Base-by-base conservation (phyloP, 2,888 invertebrate species). In the Lypha dubia region DNA sequence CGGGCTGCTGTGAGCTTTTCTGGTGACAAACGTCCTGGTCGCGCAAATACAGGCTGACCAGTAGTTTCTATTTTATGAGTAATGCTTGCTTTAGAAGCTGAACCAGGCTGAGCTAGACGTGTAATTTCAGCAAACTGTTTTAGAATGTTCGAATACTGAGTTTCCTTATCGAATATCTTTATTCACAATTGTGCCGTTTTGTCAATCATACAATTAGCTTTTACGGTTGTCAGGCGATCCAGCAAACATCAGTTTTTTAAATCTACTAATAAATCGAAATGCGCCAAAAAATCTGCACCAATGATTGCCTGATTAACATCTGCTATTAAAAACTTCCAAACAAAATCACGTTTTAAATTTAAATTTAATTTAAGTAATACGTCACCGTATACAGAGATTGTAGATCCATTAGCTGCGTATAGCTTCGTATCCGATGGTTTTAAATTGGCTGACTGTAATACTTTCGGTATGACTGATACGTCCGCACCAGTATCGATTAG, bases 1-100 rank as follows among this genome's bases (percentile, higher is more conserved):
- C 88, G 88, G 0, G 84, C 87, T 6, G 82, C 76, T 17, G 62
- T 41, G 9, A 84, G 53, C 35, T 84, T 86, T 13, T 87, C 86
- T 0, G 90, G 90, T 3, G 89, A 88, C 1, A 93, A 82, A 13
- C 85, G 80, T 22, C 88, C 86, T 38, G 87, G 82, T 20, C 70
- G 56, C 3, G 73, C 38, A 77, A 79, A 75, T 22, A 79, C 75
- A 20, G 75, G 76, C 28, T 58, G 71, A 58, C 58, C 71, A 44
- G 44, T 71, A 5, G 71, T 60, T 46, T 71, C 51, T 35, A 62
- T 79, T 71, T 15, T 20, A 46, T 58, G 71, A 46, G 46, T 58
- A 13, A 74, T 51, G 0, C 20, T 53, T 58, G 74, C 1, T 62
- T 74, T 65, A 32, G 75, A 74, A 11, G 13, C n/a, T 28, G 62